Conservation (phyloP, 1,140 invertebrate genomes). For the Chrysomallon squamiferum region DNA sequence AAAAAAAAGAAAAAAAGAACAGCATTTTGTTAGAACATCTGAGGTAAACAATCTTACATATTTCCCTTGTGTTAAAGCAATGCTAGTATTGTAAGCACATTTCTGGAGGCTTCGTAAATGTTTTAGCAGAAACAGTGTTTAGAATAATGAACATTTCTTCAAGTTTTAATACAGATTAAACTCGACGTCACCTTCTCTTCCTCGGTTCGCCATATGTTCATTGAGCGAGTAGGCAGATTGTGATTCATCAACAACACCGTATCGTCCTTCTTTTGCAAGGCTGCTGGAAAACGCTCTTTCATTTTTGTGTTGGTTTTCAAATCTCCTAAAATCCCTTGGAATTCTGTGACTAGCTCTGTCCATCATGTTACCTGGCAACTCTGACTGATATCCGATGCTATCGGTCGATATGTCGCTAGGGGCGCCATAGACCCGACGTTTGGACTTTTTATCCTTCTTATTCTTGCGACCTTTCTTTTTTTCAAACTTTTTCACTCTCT, state of each 20-base stretch:
- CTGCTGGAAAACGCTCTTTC: slow-evolving; percentile 50
- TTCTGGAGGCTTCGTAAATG: too few species aligned
- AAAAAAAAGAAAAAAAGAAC: too few species aligned
- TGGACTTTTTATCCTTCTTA: slow-evolving; percentile 7
- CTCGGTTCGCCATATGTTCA: slow-evolving; percentile 24
- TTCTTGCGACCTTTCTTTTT: slow-evolving; percentile 42
- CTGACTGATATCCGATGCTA: slow-evolving; percentile 45
- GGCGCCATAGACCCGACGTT: slow-evolving; percentile 3
- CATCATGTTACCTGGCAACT: slow-evolving; percentile 23
- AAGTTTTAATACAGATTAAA: slow-evolving; percentile 26
- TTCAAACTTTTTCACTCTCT: slow-evolving; percentile 17
- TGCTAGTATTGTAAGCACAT: too few species aligned
- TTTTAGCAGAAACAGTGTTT: too few species aligned
- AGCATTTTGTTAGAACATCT: too few species aligned
- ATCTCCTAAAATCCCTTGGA: slow-evolving; percentile 42
- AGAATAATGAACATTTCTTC: too few species aligned
- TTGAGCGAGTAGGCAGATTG: slow-evolving; percentile 40
- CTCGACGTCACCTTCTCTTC: slow-evolving; percentile 16
- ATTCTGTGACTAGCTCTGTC: slow-evolving; percentile 24
- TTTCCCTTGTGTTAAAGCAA: too few species aligned
- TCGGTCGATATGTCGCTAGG: slow-evolving; percentile 35
- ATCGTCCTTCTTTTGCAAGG: slow-evolving; percentile 32
- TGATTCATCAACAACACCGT: slow-evolving; percentile 7
- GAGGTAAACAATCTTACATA: too few species aligned
- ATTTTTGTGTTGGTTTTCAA: slow-evolving; percentile 49